phyloP scores from a whole-genome alignment of 2,797 vertebrate genomes.

The Chaetodon trifasciatus region DNA sequence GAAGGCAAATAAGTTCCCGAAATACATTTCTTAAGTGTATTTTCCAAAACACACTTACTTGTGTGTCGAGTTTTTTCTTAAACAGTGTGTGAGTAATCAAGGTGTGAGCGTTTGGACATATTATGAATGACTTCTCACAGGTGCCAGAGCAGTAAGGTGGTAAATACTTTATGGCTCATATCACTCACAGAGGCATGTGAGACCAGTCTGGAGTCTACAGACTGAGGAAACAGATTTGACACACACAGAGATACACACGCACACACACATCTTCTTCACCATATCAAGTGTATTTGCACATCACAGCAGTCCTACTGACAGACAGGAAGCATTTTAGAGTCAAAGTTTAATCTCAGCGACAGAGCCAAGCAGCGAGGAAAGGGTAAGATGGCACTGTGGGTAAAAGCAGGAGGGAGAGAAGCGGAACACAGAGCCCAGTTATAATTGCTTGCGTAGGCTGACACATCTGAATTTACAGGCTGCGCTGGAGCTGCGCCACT shows the following conservation, averaged over 20 bases:
- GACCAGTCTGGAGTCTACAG: slow-evolving; percentile 63
- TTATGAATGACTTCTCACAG: slow-evolving; percentile 68
- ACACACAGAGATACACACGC: slow-evolving; percentile 27
- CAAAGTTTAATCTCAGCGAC: slow-evolving; percentile 40
- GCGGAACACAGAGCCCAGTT: slow-evolving; percentile 74
- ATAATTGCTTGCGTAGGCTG: slow-evolving; percentile 85
- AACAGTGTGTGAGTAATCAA: slow-evolving; percentile 29
- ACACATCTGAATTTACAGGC: slow-evolving; percentile 84
- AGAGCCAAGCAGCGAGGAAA: slow-evolving; percentile 38
- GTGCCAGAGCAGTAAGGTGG: slow-evolving; percentile 67
- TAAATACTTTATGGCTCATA: slow-evolving; percentile 73
- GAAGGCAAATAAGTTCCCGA: not conserved
- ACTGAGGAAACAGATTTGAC: slow-evolving; percentile 31
- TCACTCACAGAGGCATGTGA: slow-evolving; percentile 76
- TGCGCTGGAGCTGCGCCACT: slow-evolving; percentile 65
- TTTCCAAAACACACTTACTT: not conserved
- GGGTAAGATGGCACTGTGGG: slow-evolving; percentile 43
- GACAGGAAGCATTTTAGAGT: slow-evolving; percentile 47
- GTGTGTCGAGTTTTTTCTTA: slow-evolving; percentile 4
- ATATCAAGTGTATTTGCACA: slow-evolving; percentile 21
- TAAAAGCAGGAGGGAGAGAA: slow-evolving; percentile 51
- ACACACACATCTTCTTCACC: slow-evolving; percentile 18
- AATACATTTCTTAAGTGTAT: not conserved
- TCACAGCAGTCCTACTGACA: slow-evolving; percentile 31
- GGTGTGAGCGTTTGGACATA: slow-evolving; percentile 33